Conservation (phyloP, 2,888 invertebrate genomes). For the Meiosimyza platycephala region DNA sequence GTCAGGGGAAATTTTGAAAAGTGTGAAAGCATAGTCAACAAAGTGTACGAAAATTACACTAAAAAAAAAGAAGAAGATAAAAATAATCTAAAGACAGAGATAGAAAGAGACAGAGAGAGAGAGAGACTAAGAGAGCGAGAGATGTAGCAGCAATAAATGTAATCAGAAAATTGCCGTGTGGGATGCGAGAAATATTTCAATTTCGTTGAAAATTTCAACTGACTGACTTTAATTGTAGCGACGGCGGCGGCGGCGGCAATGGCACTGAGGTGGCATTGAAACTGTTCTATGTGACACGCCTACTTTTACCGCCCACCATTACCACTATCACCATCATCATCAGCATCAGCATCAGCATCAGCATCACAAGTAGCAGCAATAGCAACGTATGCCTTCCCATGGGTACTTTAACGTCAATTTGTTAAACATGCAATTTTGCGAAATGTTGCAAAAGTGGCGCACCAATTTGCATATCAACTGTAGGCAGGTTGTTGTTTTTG, state of each 20-base stretch:
- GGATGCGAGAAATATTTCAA: constrained; percentile 26
- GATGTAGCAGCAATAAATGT: not conserved
- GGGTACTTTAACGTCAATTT: too few species aligned
- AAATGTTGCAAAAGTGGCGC: too few species aligned
- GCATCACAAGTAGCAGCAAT: too few species aligned
- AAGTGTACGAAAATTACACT: not conserved
- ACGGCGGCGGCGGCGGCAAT: not conserved
- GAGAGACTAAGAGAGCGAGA: not conserved
- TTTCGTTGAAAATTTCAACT: not conserved
- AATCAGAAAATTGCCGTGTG: constrained; percentile 24
- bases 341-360: too few species aligned
- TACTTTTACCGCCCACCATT: too few species aligned
- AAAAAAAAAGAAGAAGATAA: not conserved
- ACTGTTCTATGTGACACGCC: too few species aligned
- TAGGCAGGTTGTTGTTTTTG: too few species aligned
- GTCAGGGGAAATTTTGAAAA: constrained; percentile 37
- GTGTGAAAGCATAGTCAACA: constrained; percentile 20
- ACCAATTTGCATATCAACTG: too few species aligned
- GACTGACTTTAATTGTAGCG: not conserved
- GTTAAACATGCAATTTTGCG: too few species aligned
- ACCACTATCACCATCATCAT: too few species aligned
- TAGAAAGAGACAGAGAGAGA: not conserved
- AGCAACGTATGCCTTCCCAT: too few species aligned
- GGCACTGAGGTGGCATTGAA: too few species aligned
- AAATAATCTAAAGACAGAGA: not conserved